phyloP scores from a whole-genome alignment of 2,888 invertebrate genomes.

The Ophion obscuratus region DNA sequence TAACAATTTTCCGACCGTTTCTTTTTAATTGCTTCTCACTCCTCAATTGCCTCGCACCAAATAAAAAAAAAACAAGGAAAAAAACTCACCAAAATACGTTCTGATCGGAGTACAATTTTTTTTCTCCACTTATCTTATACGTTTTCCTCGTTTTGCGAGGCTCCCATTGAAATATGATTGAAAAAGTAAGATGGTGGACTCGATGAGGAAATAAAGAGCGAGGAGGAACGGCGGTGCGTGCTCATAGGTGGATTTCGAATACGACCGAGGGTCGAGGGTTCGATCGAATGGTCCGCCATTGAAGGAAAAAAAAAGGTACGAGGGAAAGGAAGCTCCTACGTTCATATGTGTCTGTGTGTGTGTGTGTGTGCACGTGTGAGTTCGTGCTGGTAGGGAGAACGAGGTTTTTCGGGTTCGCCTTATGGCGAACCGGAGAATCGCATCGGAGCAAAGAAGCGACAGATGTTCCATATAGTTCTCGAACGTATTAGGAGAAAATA shows the following conservation, averaged over 20 bases:
- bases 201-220: conserved; percentile 60
- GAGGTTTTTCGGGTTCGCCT: conserved; percentile 78
- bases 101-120: neutral
- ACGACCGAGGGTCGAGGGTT: conserved; percentile 65
- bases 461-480: conserved; percentile 71
- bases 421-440: conserved; percentile 74
- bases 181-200: conserved; percentile 65
- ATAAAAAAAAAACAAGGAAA: too few species aligned
- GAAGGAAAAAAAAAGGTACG: conserved; percentile 56
- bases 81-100: too few species aligned
- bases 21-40: neutral
- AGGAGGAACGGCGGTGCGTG: conserved; percentile 47
- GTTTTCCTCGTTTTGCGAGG: neutral
- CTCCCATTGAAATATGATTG: conserved; percentile 53
- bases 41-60: too few species aligned
- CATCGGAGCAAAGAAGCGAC: conserved; percentile 68
- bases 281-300: conserved; percentile 66
- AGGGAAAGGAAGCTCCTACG: conserved; percentile 39
- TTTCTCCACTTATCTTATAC: neutral
- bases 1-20: neutral
- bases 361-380: conserved; percentile 1
- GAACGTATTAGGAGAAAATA: conserved; percentile 55
- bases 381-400: conserved; percentile 66
- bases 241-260: conserved; percentile 65
- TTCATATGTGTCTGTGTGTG: conserved; percentile 14